phyloP scores from a whole-genome alignment of 2,888 invertebrate species.

The Polia nebulosa region DNA sequence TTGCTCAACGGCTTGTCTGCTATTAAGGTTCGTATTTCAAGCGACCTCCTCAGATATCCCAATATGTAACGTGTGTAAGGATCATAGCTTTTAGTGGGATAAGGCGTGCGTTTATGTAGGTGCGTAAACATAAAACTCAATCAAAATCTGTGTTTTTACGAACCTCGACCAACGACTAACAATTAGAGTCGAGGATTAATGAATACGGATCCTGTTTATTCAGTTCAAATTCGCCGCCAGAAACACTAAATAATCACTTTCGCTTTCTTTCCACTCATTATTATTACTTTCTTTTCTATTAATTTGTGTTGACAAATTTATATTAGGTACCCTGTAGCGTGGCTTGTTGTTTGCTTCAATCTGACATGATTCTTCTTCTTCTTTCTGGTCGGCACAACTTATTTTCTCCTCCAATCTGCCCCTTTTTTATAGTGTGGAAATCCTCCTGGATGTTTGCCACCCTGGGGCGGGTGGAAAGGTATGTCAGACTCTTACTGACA shows the following conservation, averaged over 20 bases:
- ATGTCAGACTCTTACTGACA: no score
- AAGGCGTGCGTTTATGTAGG: no score
- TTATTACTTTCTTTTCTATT: conserved; percentile 13
- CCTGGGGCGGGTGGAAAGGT: no score
- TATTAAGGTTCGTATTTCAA: no score
- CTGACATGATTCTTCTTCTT: neutral
- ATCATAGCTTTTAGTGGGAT: neutral
- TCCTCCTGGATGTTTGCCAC: no score
- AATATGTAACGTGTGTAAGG: no score
- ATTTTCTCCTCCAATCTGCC: no score
- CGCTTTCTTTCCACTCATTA: neutral
- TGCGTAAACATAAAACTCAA: neutral
- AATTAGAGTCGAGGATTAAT: neutral
- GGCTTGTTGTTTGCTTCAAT: neutral
- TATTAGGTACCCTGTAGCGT: neutral
- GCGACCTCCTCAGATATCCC: no score
- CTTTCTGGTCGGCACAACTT: no score
- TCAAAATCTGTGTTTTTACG: neutral
- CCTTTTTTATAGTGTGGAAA: no score
- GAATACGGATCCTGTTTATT: conserved; percentile 8
- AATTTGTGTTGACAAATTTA: neutral
- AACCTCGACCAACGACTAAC: conserved; percentile 1
- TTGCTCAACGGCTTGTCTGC: no score
- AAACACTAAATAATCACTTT: conserved; percentile 23
- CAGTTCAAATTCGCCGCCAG: neutral